Conservation (phyloP, 2,113 vertebrate species). For the human region GRCh38 chr11:107423501-107424000, state of each 20-base stretch:
- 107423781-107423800: background rate
- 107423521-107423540: background rate
- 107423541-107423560: background rate
- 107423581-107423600: background rate
- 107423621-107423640: background rate
- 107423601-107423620: background rate
- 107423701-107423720: background rate
- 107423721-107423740: background rate
- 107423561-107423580: background rate
- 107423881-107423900: background rate
- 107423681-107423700: background rate
- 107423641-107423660: background rate
- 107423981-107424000: background rate
- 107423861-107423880: background rate
- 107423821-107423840: background rate
- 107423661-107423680: background rate
- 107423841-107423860: background rate
- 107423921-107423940: background rate
- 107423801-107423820: background rate
- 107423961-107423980: background rate
- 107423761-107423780: background rate
- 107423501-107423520: background rate
- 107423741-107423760: background rate
- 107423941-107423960: background rate
- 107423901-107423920: background rate